phyloP scores from a whole-genome alignment of 2,797 vertebrate species.

The Arctocebus calabarensis region DNA sequence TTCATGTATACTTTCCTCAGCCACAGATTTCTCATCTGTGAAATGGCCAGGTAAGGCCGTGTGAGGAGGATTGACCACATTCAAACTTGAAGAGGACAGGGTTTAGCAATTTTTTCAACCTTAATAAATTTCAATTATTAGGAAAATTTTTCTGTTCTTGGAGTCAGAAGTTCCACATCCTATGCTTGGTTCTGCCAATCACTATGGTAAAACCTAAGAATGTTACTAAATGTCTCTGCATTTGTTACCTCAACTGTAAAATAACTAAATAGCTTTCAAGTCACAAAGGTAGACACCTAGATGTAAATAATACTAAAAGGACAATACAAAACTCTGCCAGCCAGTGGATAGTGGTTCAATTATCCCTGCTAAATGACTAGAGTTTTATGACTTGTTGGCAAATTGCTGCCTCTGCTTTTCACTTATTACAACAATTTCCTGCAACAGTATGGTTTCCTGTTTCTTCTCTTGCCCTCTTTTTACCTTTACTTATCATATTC shows the following conservation, averaged over 20 bases:
- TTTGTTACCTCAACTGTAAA: slow-evolving; percentile 50
- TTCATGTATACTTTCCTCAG: neutral
- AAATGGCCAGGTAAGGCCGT: slow-evolving; percentile 24
- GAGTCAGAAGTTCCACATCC: neutral
- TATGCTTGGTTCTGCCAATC: neutral
- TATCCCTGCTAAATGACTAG: slow-evolving; percentile 62
- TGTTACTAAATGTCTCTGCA: neutral
- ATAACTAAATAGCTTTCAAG: slow-evolving; percentile 47
- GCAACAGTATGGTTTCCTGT: slow-evolving; percentile 78
- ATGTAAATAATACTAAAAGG: slow-evolving; percentile 62
- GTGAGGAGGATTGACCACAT: neutral
- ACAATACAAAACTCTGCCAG: slow-evolving; percentile 60
- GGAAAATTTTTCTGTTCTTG: neutral
- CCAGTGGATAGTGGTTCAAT: slow-evolving; percentile 32
- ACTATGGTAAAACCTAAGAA: neutral
- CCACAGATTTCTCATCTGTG: slow-evolving; percentile 18
- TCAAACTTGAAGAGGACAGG: neutral
- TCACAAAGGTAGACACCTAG: slow-evolving; percentile 45
- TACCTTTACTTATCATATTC: slow-evolving; percentile 62
- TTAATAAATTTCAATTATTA: slow-evolving; percentile 25
- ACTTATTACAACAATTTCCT: slow-evolving; percentile 81
- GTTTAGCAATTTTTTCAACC: neutral
- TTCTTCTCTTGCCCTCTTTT: slow-evolving; percentile 61
- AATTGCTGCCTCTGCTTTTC: slow-evolving; percentile 75
- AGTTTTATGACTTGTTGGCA: slow-evolving; percentile 69